Evolutionary conservation across 2,888 invertebrate species (phyloP), one percentile per base, ranked within the genome.

Genomic region (Lasioglossum malachurum): DNA sequence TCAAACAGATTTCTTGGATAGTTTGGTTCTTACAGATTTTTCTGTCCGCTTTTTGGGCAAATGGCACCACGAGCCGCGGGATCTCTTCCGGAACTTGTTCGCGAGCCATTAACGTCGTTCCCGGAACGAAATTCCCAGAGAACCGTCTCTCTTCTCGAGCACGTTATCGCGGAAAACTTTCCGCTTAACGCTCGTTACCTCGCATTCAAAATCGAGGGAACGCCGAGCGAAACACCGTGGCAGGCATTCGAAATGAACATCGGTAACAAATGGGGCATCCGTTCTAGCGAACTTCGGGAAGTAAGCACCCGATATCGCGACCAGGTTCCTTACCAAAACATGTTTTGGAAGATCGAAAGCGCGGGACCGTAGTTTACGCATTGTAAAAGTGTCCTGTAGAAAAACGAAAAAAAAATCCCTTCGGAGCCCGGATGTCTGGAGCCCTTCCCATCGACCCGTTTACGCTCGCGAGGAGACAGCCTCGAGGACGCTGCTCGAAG

Each of bases 381-480:
- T 12, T 4, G 49, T 49, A 23, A n/a, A n/a, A n/a, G 14, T 27
- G 60, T 14, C 14, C 10, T 31, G 2, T 31, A 2, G 16, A 16
- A 64, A 44, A 31, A 27, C 31, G 60, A 14, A 27, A 31, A 64
- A 64, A 64, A 53, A 53, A 31, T 64, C 5, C 31, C 1, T 31
- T 31, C 0, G 60, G 60, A 64, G 60, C 60, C 60, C 60, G 60
- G 16, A 90, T 69, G 93, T 93, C 93, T 93, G 93, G 93, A 93
- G 93, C 93, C 93, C 75, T 69, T 23, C 80, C 82, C 87, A 92
- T 93, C 93, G 93, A 94, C 90, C 93, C 86, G 76, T 7, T 78
- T 69, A 72, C 46, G 57, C 46, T 60, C 57, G 14, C 31, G 41
- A 38, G 46, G 14, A 8, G 41, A 64, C 67, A 38, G 12, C 67